These are phyloP conservation scores for Onychomys leucogaster DNA, from an alignment of 2,797 vertebrate genomes.

Conservation along the genomic window DNA sequence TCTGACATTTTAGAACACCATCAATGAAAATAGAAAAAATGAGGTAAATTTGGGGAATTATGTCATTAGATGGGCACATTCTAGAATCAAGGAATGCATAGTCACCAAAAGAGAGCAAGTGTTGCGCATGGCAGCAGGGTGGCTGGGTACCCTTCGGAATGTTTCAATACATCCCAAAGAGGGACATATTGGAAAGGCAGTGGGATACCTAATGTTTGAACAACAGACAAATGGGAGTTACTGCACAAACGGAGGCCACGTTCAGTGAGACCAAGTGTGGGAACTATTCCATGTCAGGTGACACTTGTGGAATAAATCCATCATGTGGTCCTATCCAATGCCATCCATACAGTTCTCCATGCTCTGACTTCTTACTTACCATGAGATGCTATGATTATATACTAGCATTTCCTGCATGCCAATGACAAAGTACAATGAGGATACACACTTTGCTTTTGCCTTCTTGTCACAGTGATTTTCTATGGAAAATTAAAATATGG, in stretches of 20 bases:
- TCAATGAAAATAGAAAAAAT: constrained; percentile 9
- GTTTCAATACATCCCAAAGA: background rate
- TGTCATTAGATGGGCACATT: background rate
- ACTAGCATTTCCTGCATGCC: background rate
- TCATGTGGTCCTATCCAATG: background rate
- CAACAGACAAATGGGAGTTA: background rate
- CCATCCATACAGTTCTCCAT: background rate
- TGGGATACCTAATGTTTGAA: constrained; percentile 23
- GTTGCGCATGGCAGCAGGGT: background rate
- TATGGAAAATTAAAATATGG: constrained; percentile 28
- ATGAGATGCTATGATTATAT: background rate
- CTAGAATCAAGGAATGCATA: constrained; percentile 48
- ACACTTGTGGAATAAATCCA: background rate
- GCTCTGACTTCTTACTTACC: constrained; percentile 8
- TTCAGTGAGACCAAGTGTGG: background rate
- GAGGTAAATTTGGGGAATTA: constrained; percentile 9
- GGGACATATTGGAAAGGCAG: background rate
- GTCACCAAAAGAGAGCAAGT: background rate
- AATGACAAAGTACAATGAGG: background rate
- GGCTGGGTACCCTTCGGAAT: background rate
- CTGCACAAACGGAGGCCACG: background rate
- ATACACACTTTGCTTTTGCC: background rate
- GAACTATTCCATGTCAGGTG: constrained; percentile 31
- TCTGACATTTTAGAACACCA: constrained; percentile 13
- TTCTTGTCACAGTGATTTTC: background rate